phyloP scores from a whole-genome alignment of 92 coral and sea anemone species.

The Umimayanthus chanpuru region DNA sequence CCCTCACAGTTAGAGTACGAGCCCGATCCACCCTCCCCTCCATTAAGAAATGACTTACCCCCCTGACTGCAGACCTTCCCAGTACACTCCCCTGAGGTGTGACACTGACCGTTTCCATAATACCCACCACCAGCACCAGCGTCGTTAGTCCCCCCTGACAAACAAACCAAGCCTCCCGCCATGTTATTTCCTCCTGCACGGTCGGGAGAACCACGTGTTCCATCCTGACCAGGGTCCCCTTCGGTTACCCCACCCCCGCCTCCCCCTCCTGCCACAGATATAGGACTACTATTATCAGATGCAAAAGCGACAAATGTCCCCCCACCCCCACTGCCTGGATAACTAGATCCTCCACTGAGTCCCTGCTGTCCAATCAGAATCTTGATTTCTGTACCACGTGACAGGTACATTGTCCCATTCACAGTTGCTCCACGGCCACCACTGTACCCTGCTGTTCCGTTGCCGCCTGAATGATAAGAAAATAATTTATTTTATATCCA shows the following conservation, averaged over 20 bases:
- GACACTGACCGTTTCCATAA: conserved; percentile 11
- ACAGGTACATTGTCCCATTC: conserved; percentile 33
- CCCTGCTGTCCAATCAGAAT: conserved; percentile 35
- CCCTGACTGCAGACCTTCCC: conserved; percentile 14
- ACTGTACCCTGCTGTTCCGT: conserved; percentile 5
- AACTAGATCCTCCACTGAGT: not conserved
- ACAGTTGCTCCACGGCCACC: conserved; percentile 37
- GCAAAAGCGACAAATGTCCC: conserved; percentile 30
- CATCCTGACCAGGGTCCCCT: conserved; percentile 42
- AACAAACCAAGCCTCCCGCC: conserved; percentile 37
- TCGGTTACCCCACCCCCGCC: conserved; percentile 33
- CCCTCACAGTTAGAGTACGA: conserved; percentile 15
- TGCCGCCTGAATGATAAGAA: not conserved
- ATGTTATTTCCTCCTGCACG: conserved; percentile 24
- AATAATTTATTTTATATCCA: not conserved
- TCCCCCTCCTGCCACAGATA: conserved; percentile 41
- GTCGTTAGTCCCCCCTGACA: not conserved
- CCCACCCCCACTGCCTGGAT: conserved; percentile 43
- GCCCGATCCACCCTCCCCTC: conserved; percentile 21
- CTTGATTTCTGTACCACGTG: conserved; percentile 33
- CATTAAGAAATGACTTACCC: conserved; percentile 17
- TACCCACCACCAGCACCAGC: conserved; percentile 35
- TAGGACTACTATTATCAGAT: not conserved
- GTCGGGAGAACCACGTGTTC: conserved; percentile 5
- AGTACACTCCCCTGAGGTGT: not conserved